Evolutionary conservation across 2,888 invertebrate species (phyloP).

Genomic region (Cantharis rustica): DNA sequence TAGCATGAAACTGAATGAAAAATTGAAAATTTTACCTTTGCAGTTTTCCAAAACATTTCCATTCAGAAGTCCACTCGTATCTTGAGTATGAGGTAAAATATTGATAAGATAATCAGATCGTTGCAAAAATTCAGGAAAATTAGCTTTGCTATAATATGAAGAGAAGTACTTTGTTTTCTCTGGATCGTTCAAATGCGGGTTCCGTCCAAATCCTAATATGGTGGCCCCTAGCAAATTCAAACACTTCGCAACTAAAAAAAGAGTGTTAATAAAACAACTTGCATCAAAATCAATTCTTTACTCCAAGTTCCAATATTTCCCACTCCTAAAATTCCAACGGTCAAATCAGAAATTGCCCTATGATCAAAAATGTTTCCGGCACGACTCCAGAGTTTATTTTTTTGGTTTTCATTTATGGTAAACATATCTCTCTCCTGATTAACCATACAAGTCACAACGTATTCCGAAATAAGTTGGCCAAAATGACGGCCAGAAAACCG

Average conservation of each 20-base stretch:
- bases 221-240: conserved; percentile 57
- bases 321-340: conserved; percentile 60
- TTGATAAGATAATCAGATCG: conserved; percentile 62
- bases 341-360: conserved; percentile 56
- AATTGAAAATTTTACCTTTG: conserved; percentile 39
- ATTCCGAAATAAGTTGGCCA: conserved; percentile 59
- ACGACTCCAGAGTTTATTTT: conserved; percentile 45
- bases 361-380: conserved; percentile 49
- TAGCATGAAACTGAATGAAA: too few relatives aligned
- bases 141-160: conserved; percentile 47
- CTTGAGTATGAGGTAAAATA: conserved; percentile 59
- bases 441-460: conserved; percentile 57
- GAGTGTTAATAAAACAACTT: not conserved
- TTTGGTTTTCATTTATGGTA: conserved; percentile 51
- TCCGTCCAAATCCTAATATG: conserved; percentile 40
- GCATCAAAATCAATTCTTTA: conserved; percentile 37
- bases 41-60: conserved; percentile 57
- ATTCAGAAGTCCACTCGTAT: conserved; percentile 58
- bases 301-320: conserved; percentile 60
- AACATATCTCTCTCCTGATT: conserved; percentile 57
- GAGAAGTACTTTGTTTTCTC: conserved; percentile 20
- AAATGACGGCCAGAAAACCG: conserved; percentile 56
- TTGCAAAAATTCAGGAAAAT: conserved; percentile 51
- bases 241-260: conserved; percentile 53
- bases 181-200: conserved; percentile 10